Evolutionary conservation across 2,113 vertebrate species (phyloP), one percentile per base, ranked within the genome.

Genomic region (Cottus gobio): DNA sequence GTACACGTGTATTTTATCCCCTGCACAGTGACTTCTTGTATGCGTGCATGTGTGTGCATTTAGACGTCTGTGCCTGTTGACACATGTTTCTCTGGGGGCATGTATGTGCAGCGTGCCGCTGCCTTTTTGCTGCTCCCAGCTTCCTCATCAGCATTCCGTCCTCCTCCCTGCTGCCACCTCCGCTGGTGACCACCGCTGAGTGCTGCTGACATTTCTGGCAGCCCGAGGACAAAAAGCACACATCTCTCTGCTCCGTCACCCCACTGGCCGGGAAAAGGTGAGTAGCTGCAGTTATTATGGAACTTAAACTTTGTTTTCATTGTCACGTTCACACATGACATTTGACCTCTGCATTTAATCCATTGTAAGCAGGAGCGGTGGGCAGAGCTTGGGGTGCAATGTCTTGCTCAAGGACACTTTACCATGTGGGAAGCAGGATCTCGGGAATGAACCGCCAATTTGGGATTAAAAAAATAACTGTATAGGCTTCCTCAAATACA

Each of bases 151-250:
- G 80, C 85, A 91, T 91, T 86, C 90, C 46, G 75, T 64, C 71
- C 81, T 63, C 60, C 16, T 75, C 61, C 71, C 18, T 63, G 36
- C 75, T 71, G 79, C 72, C 82, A 63, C 82, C 65, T 72, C 42
- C 2, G 12, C 61, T 20, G 46, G 69, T 80, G 85, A 77, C 79
- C 87, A 82, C 79, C 52, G 9, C 68, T 73, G 81, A 86, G 84
- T 83, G 83, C 67, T 62, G 71, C 78, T 91, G 92, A 93, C 88
- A 91, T 89, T 92, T 91, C 71, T 85, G 71, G 78, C 76, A 81
- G 85, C 83, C 86, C 0, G 16, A 70, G 57, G 80, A 78, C 80
- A 78, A 89, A 85, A 80, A 62, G 28, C 85, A 83, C 77, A 80
- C 83, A 77, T 66, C 42, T 80, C 39, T n/a, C 62, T 28, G 58